Percentiles rank a stretch among this genome's conserved stretches.
Evolutionary conservation across 2,888 invertebrate genomes (phyloP).

Genomic region (Diarsia mendica): DNA sequence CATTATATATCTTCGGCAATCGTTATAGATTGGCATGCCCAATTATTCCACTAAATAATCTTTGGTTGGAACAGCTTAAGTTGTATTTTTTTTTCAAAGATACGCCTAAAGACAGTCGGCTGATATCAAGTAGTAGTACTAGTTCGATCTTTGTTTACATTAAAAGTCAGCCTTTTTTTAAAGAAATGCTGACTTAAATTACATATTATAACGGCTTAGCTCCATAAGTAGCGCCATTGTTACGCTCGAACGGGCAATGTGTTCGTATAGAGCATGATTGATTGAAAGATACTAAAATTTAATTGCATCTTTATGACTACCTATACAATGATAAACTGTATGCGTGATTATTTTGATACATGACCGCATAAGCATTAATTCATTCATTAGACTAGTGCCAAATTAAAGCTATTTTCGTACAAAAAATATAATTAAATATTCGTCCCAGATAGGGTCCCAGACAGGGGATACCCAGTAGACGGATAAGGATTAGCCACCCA

Average conservation of each 20-base stretch:
- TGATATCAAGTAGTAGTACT: background rate
- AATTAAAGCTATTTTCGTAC: background rate
- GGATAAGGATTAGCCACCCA: too few relatives aligned
- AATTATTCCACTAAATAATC: background rate
- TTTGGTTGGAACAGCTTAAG: background rate
- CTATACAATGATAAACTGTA: background rate
- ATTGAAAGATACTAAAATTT: constrained; percentile 26
- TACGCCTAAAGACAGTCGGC: background rate
- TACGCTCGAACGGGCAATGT: constrained; percentile 4
- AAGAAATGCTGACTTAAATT: background rate
- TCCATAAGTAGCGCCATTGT: constrained; percentile 7
- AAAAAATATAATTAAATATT: too few relatives aligned
- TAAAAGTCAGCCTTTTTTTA: background rate
- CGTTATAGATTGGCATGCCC: too few relatives aligned
- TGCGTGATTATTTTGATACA: background rate
- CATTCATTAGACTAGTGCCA: background rate
- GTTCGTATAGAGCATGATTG: constrained; percentile 39
- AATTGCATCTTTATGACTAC: constrained; percentile 14
- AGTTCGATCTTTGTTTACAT: background rate
- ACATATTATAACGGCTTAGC: background rate
- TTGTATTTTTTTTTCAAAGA: background rate
- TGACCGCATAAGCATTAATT: background rate
- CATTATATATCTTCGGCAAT: background rate
- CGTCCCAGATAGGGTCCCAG: too few relatives aligned
- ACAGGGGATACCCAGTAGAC: too few relatives aligned